These are phyloP conservation scores for Epicampocera succincta DNA, from an alignment of 2,888 invertebrate species.

Conservation along the genomic window DNA sequence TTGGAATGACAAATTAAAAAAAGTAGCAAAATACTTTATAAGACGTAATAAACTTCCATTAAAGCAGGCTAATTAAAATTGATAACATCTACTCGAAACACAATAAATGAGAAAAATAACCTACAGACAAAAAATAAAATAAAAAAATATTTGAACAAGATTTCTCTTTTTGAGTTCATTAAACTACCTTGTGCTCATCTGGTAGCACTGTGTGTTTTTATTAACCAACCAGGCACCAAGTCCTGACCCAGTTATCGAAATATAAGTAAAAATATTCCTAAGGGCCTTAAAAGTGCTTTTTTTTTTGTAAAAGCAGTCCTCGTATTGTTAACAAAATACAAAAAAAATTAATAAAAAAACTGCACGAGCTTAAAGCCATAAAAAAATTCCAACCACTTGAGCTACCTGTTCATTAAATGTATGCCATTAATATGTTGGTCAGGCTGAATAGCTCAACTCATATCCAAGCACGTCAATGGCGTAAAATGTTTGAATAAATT, in stretches of 20 bases:
- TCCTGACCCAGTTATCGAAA: slow-evolving; percentile 47
- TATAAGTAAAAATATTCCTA: slow-evolving; percentile 27
- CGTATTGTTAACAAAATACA: slow-evolving; percentile 14
- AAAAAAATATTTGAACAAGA: slow-evolving; percentile 1
- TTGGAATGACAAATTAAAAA: slow-evolving; percentile 9
- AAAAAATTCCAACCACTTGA: slow-evolving; percentile 36
- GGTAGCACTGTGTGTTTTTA: neutral
- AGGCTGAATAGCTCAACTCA: slow-evolving; percentile 51
- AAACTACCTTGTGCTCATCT: slow-evolving; percentile 45
- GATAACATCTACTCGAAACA: slow-evolving; percentile 29
- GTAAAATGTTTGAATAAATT: slow-evolving; percentile 47
- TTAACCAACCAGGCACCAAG: slow-evolving; percentile 10
- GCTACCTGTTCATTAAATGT: slow-evolving; percentile 59
- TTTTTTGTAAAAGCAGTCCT: slow-evolving; percentile 12
- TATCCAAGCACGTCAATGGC: slow-evolving; percentile 12
- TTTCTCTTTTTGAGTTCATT: slow-evolving; percentile 41
- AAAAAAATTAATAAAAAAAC: neutral
- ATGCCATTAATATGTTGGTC: slow-evolving; percentile 68
- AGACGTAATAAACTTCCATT: slow-evolving; percentile 7
- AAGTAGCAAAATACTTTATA: slow-evolving; percentile 27
- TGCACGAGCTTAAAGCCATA: slow-evolving; percentile 7
- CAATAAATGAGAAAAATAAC: neutral
- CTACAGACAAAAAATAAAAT: slow-evolving; percentile 6
- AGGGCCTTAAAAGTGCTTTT: slow-evolving; percentile 26
- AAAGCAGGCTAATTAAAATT: slow-evolving; percentile 31